Conservation (phyloP, 2,888 invertebrate species). For the Calliphora vomitoria region DNA sequence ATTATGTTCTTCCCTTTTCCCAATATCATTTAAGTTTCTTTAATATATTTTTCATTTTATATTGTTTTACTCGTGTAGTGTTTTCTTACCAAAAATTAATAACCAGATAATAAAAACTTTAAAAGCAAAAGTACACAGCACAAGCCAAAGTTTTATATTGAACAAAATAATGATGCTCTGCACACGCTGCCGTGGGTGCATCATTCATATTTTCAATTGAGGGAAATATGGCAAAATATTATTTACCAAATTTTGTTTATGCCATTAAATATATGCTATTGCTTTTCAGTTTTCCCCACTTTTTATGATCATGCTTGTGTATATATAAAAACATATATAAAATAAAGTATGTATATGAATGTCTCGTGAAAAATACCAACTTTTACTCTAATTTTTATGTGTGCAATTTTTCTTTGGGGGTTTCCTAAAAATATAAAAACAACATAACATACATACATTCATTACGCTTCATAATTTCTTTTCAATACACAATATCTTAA, state of each 20-base stretch:
- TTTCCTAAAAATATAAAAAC: slow-evolving; percentile 31
- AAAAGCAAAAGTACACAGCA: background rate
- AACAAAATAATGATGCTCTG: slow-evolving; percentile 6
- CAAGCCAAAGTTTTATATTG: slow-evolving; percentile 1
- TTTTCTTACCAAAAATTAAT: no score
- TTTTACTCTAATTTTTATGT: slow-evolving; percentile 11
- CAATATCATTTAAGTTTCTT: no score
- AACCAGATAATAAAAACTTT: background rate
- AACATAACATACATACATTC: slow-evolving; percentile 6
- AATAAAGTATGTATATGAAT: no score
- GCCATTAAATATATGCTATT: slow-evolving; percentile 16
- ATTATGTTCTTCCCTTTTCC: no score
- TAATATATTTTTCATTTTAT: no score
- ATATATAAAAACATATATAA: background rate
- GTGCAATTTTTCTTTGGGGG: background rate
- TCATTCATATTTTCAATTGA: background rate
- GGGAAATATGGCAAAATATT: slow-evolving; percentile 15
- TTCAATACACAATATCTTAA: slow-evolving; percentile 43
- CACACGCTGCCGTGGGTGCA: background rate
- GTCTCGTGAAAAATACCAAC: slow-evolving; percentile 11
- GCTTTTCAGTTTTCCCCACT: background rate
- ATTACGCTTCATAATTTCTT: slow-evolving; percentile 39
- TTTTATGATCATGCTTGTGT: background rate
- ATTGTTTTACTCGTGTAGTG: no score
- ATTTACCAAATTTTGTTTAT: slow-evolving; percentile 20